Evolutionary conservation across 2,113 vertebrate genomes (phyloP).

Genomic region (Nipponia nippon): DNA sequence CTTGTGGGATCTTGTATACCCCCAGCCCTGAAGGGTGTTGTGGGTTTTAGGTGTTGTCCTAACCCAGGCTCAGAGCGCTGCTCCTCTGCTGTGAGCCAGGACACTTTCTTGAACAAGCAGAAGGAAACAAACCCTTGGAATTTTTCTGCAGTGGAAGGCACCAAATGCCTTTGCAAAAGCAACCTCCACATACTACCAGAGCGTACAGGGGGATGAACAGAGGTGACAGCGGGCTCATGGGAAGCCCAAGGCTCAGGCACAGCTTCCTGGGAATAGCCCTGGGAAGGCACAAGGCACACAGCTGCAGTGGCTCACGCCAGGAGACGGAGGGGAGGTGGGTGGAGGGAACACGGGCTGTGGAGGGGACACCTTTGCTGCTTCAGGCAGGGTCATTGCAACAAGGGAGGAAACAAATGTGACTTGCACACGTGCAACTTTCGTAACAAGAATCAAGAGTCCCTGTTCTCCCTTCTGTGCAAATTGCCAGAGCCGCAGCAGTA

Average conservation of each 20-base stretch:
- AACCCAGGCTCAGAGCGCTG: neutral
- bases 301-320: neutral
- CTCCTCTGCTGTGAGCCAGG: neutral
- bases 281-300: neutral
- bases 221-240: neutral
- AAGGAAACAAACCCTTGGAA: neutral
- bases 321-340: neutral
- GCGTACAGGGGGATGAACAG: neutral
- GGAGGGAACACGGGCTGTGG: neutral
- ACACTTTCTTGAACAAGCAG: neutral
- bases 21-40: neutral
- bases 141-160: neutral
- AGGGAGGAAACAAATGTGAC: neutral
- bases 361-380: neutral
- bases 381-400: neutral
- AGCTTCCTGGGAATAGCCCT: neutral
- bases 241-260: neutral
- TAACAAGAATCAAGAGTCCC: neutral
- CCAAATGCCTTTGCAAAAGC: neutral
- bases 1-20: neutral
- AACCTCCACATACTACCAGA: neutral
- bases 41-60: neutral
- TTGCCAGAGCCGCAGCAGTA: neutral
- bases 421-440: fast-evolving
- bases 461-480: neutral